Conservation (phyloP, 2,797 vertebrate species). For the Siniperca obscura region DNA sequence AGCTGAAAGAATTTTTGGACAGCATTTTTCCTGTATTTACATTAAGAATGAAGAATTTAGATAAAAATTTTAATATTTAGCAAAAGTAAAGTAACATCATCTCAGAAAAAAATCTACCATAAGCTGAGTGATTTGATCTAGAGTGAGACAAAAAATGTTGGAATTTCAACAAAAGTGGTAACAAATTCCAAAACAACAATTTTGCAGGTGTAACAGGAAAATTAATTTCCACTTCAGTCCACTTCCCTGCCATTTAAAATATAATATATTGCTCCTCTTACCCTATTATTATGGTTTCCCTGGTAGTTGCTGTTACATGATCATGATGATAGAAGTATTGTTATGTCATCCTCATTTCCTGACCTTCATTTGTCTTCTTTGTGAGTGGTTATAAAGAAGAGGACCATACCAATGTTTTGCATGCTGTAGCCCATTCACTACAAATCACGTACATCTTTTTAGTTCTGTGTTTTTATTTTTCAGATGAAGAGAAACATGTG, state of each 20-base stretch:
- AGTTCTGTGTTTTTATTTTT: conserved; percentile 67
- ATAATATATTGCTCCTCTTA: neutral
- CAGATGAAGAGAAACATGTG: conserved; percentile 66
- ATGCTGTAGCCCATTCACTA: conserved; percentile 76
- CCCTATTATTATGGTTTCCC: neutral
- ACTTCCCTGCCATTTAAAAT: conserved; percentile 11
- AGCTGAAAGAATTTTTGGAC: neutral
- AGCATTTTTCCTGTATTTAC: neutral
- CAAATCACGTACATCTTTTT: conserved; percentile 72
- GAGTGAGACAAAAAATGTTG: neutral
- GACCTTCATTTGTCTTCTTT: conserved; percentile 36
- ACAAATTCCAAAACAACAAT: neutral
- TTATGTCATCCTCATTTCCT: conserved; percentile 31
- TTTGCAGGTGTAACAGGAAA: neutral
- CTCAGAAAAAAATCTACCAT: neutral
- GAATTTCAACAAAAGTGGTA: neutral
- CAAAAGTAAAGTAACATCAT: neutral
- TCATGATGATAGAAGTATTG: conserved; percentile 18
- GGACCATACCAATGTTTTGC: conserved; percentile 77
- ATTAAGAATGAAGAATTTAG: neutral
- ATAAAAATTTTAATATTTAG: neutral
- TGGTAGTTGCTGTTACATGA: conserved; percentile 21
- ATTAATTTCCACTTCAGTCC: neutral
- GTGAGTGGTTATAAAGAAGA: conserved; percentile 48
- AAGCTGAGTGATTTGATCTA: neutral